Evolutionary conservation across 2,797 vertebrate species (phyloP), one percentile per base, ranked within the genome.

Genomic region (Cynodonichthys magdalenae): DNA sequence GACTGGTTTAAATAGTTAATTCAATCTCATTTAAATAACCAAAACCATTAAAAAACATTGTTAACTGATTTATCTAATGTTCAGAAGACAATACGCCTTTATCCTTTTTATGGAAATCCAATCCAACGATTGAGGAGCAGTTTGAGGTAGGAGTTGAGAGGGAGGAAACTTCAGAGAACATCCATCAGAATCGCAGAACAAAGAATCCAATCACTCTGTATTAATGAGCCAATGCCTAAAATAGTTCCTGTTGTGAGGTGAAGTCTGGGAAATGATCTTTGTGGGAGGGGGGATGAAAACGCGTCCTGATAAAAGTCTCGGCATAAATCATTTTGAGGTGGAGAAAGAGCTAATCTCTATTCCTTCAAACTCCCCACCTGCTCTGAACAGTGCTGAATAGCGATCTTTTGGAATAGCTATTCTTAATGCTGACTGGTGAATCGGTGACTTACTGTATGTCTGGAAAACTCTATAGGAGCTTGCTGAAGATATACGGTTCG

Each of bases 211-310:
- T 93, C 90, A 88, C 75, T 90, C 80, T 82, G 88, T 87, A 91
- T 92, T 92, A 92, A 92, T 92, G 90, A 91, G 82, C 74, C 88
- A 79, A 85, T 73, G 86, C 89, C 90, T 92, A 92, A 92, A 93
- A 93, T 92, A 92, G 90, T 89, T 81, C 85, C 82, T 73, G 87
- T 88, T 89, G 87, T 91, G 89, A 92, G 90, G 89, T 90, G 83
- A 90, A 90, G 83, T 88, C 85, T 75, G 80, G 90, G 89, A 90
- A 92, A 92, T 92, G 88, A 92, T 90, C 90, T 92, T 88, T 90
- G 87, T 63, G 73, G 74, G 70, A 80, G 77, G 77, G 67, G 29
- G 8, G 31, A 24, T 24, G 7, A 64, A 56, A 77, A 60, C 67
- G 74, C 73, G 83, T 87, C 79, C 80, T 83, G 91, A 91, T 92